Conservation (phyloP, 2,797 vertebrate genomes). For the Leptodactylus fallax region DNA sequence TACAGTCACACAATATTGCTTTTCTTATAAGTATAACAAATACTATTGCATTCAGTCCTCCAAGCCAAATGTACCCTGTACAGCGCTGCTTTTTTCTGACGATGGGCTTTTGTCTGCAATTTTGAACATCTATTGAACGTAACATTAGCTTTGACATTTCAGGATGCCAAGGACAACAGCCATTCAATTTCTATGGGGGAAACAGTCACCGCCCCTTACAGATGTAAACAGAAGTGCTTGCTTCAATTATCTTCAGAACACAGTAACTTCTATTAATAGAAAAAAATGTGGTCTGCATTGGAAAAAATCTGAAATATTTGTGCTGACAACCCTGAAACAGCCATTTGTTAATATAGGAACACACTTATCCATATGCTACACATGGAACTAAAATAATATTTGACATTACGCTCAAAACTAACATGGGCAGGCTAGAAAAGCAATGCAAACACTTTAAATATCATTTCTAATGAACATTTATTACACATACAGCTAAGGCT, state of each 20-base stretch:
- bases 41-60: not conserved
- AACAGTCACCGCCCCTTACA: not conserved
- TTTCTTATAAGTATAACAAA: not conserved
- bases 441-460: not conserved
- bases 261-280: not conserved
- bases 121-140: conserved; percentile 32
- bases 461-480: not conserved
- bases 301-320: not conserved
- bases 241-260: not conserved
- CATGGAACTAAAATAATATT: not conserved
- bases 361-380: not conserved
- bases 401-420: not conserved
- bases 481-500: no score
- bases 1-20: not conserved
- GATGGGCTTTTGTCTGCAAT: conserved; percentile 27
- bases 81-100: not conserved
- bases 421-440: not conserved
- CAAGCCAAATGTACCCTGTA: not conserved
- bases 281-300: not conserved
- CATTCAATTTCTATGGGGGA: conserved; percentile 6
- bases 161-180: conserved; percentile 15
- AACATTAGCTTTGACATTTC: not conserved
- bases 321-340: not conserved
- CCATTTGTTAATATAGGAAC: no score
- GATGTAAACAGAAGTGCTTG: not conserved